Conservation (phyloP, 53 echinoderm and acorn worm species). For the Temnopleurus reevesii region DNA sequence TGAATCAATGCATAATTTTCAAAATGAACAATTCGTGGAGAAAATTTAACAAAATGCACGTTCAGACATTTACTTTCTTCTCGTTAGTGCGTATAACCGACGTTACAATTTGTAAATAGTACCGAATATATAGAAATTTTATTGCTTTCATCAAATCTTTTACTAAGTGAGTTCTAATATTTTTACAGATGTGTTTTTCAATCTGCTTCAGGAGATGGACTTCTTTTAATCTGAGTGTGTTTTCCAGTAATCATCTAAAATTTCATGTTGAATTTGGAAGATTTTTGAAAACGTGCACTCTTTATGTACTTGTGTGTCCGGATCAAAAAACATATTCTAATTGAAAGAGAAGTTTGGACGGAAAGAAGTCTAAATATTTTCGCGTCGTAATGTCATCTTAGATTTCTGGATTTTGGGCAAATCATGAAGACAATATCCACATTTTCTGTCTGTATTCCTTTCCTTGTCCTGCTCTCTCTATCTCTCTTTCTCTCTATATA, state of each 20-base stretch:
- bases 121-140: neutral
- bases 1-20: conserved; percentile 7
- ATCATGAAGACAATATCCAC: neutral
- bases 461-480: neutral
- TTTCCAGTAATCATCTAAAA: neutral
- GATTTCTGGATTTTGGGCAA: neutral
- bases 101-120: neutral
- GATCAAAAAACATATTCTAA: neutral
- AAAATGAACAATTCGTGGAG: neutral
- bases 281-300: neutral
- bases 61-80: conserved; percentile 6
- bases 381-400: conserved; percentile 5
- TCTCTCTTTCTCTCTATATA: neutral
- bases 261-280: neutral
- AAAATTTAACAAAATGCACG: neutral
- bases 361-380: conserved; percentile 2
- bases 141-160: neutral
- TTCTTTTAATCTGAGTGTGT: neutral
- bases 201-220: neutral
- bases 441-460: neutral
- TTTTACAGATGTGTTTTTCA: neutral
- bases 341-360: neutral
- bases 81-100: neutral
- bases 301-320: conserved; percentile 32
- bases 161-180: too few relatives aligned